phyloP scores from a whole-genome alignment of 2,888 invertebrate species.

The Hoplodrina blanda region DNA sequence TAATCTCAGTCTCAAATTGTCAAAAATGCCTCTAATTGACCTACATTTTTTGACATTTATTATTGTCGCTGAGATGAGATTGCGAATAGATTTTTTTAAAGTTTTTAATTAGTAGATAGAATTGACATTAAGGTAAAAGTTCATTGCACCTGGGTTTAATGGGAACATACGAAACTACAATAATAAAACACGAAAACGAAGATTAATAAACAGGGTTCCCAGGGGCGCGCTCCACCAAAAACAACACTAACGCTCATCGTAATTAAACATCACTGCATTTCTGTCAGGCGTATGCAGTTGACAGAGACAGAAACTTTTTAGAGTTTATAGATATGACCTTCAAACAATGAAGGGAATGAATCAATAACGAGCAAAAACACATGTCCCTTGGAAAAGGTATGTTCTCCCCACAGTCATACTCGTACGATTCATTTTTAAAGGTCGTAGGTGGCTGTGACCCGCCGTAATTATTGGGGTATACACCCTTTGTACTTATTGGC shows the following conservation, averaged over 20 bases:
- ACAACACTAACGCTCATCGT: background rate
- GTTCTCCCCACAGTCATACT: slow-evolving; percentile 8
- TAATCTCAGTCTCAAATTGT: too few species aligned
- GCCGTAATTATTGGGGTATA: slow-evolving; percentile 53
- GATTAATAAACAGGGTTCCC: background rate
- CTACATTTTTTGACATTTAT: too few species aligned
- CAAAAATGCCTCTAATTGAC: too few species aligned
- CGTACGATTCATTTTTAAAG: slow-evolving; percentile 43
- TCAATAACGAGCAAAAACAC: slow-evolving; percentile 28
- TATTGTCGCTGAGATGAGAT: too few species aligned
- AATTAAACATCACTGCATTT: background rate
- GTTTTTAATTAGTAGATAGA: too few species aligned
- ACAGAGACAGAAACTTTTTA: background rate
- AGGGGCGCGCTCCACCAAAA: background rate
- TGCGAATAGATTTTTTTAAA: too few species aligned
- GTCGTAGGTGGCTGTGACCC: slow-evolving; percentile 22
- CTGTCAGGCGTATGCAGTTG: background rate
- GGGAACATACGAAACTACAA: slow-evolving; percentile 2
- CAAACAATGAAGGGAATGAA: slow-evolving; percentile 44
- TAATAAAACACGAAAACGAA: background rate
- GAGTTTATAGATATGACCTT: slow-evolving; percentile 55
- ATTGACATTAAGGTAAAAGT: background rate
- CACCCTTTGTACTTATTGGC: slow-evolving; percentile 45
- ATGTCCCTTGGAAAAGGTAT: slow-evolving; percentile 34
- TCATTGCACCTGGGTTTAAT: background rate